Evolutionary conservation across 2,113 vertebrate species (phyloP), one percentile per base, ranked within the genome.

Genomic region (Rana temporaria): DNA sequence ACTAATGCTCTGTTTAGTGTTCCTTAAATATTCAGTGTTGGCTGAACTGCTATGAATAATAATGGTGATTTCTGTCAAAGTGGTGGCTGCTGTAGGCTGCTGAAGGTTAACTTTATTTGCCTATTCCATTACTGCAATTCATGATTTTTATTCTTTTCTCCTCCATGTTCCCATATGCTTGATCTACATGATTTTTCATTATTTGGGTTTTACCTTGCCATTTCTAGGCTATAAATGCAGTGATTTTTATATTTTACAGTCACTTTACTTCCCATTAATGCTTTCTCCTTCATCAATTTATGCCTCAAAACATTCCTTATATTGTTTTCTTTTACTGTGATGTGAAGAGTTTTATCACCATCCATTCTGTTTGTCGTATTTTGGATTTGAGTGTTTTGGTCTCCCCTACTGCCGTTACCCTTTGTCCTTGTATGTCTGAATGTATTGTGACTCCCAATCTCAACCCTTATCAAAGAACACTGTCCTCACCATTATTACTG

Each of bases 401-500:
- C 34, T n/a, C 34, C 48, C 16, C 20, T 26, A 8, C 63, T 81
- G 15, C 6, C 64, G 64, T 79, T 30, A 30, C 26, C 26, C 77
- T 2, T 66, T 68, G 6, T 38, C 55, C n/a, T 26, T 11, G n/a
- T 68, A 30, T 30, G 26, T 30, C 26, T 30, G 26, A 30, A 6
- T 65, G 14, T 30, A 11, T 67, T 60, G 6, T 67, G 52, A 42
- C 53, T 68, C 53, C 57, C 9, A n/a, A 20, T 65, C 77, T 56
- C 30, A 7, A 17, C 1, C 48, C 3, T 16, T 63, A n/a, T 83
- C 55, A 26, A 2, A 20, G 65, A 22, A 42, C 68, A 11, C 24
- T 93, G 89, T 92, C 93, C 88, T 63, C 30, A 76, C 65, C 42
- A 24, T 19, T 55, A 55, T 32, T 0, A 0, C 62, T 20, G 11